Base-by-base conservation (phyloP, 2,797 vertebrate genomes). In the Smutsia temminckii region DNA sequence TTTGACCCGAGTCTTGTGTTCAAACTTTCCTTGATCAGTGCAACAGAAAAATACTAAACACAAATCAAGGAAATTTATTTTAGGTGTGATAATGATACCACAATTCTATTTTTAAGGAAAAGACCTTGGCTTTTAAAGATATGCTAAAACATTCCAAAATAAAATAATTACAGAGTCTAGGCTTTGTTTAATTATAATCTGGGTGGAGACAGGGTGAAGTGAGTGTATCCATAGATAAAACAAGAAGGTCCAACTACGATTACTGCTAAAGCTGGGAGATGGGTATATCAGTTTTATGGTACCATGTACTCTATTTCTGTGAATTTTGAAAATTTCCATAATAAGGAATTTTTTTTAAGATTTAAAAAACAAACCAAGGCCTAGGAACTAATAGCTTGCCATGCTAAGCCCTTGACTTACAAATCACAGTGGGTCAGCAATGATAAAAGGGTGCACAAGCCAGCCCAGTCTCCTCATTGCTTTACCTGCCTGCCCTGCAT, bases 21-120 rank as follows among this genome's bases (percentile, higher is more conserved):
- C 55, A 95, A 86, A 91, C 84, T 37, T 89, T 81, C 9, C 53
- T n/a, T 78, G 8, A 68, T 34, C 59, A 78, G 89, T 42, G 27
- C 20, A 64, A 89, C 8, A 55, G 40, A 90, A 94, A 95, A 85
- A 11, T 66, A 49, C 34, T 84, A 75, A 86, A 37, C 12, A 64
- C n/a, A 93, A 94, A 90, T 53, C 27, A 85, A 86, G 57, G 25
- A 88, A 77, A 51, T 79, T 57, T 80, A 5, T 66, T 85, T 42
- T 69, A 64, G 29, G 42, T 81, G 1, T 75, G 32, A 57, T 64
- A 75, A 85, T 83, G 37, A 74, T 29, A 40, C 16, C 6, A 13
- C 5, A 25, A n/a, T 64, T 96, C 71, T 17, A 27, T 72, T 66
- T 83, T 68, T 72, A 66, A 92, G 78, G 6, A 84, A 55, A 90